These are phyloP conservation scores for Kryptopterus vitreolus DNA, from an alignment of 2,797 vertebrate genomes.

Conservation along the genomic window DNA sequence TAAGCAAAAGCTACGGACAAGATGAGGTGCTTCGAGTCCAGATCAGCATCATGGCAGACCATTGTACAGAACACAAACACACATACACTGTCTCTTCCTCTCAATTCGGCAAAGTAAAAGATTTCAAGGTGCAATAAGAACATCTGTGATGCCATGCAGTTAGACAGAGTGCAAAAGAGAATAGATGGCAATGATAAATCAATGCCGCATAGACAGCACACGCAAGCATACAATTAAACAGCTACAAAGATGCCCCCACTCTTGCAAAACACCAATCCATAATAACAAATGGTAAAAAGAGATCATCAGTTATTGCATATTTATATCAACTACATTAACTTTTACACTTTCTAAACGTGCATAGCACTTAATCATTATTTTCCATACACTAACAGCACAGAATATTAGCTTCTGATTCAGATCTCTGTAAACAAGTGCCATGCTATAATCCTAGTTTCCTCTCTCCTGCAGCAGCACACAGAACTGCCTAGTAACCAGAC, in stretches of 20 bases:
- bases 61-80: not conserved
- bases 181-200: not conserved
- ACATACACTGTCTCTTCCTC: not conserved
- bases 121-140: constrained; percentile 35
- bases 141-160: constrained; percentile 42
- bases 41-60: constrained; percentile 14
- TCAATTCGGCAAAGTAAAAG: constrained; percentile 21
- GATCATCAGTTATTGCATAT: not conserved
- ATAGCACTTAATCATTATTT: not conserved
- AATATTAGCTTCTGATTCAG: constrained; percentile 11
- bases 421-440: constrained; percentile 48
- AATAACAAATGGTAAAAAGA: not conserved
- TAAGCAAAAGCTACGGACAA: constrained; percentile 39
- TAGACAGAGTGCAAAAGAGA: not conserved
- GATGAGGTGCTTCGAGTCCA: not conserved
- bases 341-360: not conserved
- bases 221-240: not conserved
- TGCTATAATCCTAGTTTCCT: constrained; percentile 2
- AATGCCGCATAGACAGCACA: not conserved
- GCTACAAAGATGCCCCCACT: not conserved
- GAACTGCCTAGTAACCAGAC: constrained; percentile 49
- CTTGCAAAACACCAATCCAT: not conserved
- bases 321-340: not conserved
- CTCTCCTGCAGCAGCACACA: constrained; percentile 33
- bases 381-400: not conserved